phyloP scores from a whole-genome alignment of 2,797 vertebrate genomes.

The Numenius phaeopus region DNA sequence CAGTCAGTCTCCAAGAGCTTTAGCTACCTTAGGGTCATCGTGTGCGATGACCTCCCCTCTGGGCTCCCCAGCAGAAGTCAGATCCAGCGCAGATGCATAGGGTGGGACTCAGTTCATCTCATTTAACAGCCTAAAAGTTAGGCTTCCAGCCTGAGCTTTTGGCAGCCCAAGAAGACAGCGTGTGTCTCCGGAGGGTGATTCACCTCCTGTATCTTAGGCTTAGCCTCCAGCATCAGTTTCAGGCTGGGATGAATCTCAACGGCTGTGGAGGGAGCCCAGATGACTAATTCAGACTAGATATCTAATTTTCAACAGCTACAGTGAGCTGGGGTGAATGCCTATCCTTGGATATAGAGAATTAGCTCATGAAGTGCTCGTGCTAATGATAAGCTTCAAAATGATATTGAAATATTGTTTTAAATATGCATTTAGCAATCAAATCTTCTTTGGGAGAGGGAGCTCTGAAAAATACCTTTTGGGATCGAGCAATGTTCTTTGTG shows the following conservation, averaged over 20 bases:
- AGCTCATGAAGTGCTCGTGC: conserved; percentile 1
- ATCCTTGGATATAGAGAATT: conserved; percentile 46
- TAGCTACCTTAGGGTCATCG: not conserved
- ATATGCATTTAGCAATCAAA: conserved; percentile 64
- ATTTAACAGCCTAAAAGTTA: not conserved
- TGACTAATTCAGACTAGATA: conserved; percentile 55
- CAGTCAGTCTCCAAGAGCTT: not conserved
- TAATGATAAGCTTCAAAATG: conserved; percentile 62
- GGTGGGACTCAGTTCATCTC: not conserved
- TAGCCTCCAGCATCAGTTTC: conserved; percentile 18
- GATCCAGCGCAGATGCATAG: not conserved
- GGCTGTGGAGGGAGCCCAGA: conserved; percentile 24
- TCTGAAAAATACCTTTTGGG: conserved; percentile 57
- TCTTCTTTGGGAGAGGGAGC: not conserved
- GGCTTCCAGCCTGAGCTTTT: not conserved
- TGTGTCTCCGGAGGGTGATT: conserved; percentile 15
- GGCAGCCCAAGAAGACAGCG: not conserved
- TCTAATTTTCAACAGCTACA: conserved; percentile 43
- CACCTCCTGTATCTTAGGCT: conserved; percentile 39
- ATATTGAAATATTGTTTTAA: conserved; percentile 69
- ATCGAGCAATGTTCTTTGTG: not conserved
- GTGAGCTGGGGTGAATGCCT: conserved; percentile 6
- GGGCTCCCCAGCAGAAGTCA: not conserved
- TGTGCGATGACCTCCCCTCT: not conserved
- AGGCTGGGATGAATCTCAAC: conserved; percentile 31